These are phyloP conservation scores for Desmodus rotundus DNA, from an alignment of 2,113 vertebrate genomes.

Conservation along the genomic window DNA sequence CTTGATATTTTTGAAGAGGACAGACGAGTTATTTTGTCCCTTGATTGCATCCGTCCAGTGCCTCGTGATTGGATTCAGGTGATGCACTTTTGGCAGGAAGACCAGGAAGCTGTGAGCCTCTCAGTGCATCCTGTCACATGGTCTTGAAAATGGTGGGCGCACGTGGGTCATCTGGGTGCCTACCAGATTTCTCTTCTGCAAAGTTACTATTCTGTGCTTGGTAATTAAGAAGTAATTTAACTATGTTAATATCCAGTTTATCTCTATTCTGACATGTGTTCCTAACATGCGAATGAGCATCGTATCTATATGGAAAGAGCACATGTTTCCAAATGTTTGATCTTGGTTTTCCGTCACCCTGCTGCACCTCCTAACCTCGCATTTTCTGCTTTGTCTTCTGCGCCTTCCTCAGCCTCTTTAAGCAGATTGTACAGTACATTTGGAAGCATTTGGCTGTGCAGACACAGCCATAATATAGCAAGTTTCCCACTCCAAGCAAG, in stretches of 20 bases:
- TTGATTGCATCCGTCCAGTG: not conserved
- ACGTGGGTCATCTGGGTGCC: not conserved
- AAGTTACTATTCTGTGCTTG: not conserved
- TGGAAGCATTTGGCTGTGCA: not conserved
- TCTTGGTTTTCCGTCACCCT: not conserved
- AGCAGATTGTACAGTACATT: not conserved
- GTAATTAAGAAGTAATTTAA: not conserved
- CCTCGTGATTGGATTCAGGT: not conserved
- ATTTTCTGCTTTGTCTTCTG: not conserved
- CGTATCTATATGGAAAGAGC: not conserved
- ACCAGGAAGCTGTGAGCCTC: not conserved
- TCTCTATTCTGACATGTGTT: not conserved
- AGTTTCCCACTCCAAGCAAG: not conserved
- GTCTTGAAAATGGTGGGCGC: not conserved
- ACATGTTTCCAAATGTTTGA: not conserved
- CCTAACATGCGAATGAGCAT: not conserved
- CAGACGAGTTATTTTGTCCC: not conserved
- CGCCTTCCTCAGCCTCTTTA: not conserved
- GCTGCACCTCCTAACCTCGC: not conserved
- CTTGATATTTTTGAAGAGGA: not conserved
- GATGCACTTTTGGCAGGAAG: not conserved
- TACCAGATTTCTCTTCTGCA: not conserved
- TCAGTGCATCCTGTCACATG: fast-evolving
- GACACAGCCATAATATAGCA: not conserved
- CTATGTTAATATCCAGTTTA: not conserved